phyloP scores from a whole-genome alignment of 2,113 vertebrate species.

The Crotalus helleri region DNA sequence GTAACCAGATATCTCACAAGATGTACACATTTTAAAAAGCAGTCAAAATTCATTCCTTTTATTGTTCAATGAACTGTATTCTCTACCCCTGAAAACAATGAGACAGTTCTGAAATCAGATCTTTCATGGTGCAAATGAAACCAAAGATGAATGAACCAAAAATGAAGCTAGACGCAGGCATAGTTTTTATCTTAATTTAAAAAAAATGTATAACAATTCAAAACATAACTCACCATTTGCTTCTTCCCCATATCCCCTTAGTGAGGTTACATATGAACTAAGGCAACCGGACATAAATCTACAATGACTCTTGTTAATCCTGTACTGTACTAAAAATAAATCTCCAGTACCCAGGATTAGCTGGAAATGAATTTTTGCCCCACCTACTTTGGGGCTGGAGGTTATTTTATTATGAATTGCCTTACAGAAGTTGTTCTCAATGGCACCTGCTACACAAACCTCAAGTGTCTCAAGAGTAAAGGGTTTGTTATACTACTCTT shows the following conservation, averaged over 20 bases:
- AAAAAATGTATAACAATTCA: not conserved
- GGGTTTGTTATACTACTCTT: not conserved
- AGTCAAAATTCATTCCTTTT: not conserved
- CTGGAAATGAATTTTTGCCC: slow-evolving; percentile 31
- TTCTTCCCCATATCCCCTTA: slow-evolving; percentile 69
- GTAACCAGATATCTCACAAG: not conserved
- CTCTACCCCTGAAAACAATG: rapidly evolving
- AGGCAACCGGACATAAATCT: slow-evolving; percentile 12
- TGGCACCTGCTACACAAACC: not conserved
- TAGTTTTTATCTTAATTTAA: slow-evolving; percentile 6
- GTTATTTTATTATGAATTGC: not conserved
- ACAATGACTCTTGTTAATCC: slow-evolving; percentile 59
- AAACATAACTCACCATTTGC: slow-evolving; percentile 68
- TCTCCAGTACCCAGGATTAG: slow-evolving; percentile 59
- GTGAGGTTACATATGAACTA: slow-evolving; percentile 9
- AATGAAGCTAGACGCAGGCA: not conserved
- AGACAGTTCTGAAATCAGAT: not conserved
- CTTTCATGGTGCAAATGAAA: not conserved
- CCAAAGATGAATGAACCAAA: not conserved
- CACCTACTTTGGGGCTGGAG: slow-evolving; percentile 10
- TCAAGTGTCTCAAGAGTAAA: not conserved
- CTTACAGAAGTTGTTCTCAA: rapidly evolving
- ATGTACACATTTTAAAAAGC: not conserved
- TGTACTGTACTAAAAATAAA: slow-evolving; percentile 65
- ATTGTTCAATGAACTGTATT: not conserved